These are phyloP conservation scores for Datnioides undecimradiatus DNA, from an alignment of 2,113 vertebrate genomes.

Conservation along the genomic window DNA sequence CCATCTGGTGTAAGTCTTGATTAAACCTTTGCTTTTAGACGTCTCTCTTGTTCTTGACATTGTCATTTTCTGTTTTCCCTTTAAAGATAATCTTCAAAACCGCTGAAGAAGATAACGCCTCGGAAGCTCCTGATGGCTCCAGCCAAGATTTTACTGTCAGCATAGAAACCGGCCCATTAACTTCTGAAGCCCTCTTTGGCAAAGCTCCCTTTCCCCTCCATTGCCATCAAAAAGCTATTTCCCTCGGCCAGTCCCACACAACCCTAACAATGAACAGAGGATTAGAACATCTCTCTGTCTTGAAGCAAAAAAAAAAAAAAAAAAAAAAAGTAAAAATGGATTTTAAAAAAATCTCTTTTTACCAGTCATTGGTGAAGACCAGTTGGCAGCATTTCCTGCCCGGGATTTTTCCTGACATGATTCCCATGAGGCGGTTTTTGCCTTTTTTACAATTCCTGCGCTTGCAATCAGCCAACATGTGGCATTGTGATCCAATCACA, in stretches of 20 bases:
- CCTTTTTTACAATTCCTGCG: slow-evolving; percentile 75
- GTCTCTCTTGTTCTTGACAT: slow-evolving; percentile 75
- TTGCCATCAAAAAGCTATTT: slow-evolving; percentile 83
- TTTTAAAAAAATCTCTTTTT: slow-evolving; percentile 62
- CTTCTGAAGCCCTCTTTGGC: slow-evolving; percentile 80
- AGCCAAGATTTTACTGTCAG: slow-evolving; percentile 81
- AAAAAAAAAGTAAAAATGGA: slow-evolving; percentile 53
- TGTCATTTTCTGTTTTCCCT: slow-evolving; percentile 73
- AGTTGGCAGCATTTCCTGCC: slow-evolving; percentile 78
- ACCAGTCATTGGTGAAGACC: slow-evolving; percentile 74
- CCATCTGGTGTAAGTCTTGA: slow-evolving; percentile 75
- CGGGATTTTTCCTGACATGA: slow-evolving; percentile 78
- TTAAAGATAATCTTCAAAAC: slow-evolving; percentile 81
- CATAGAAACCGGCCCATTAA: slow-evolving; percentile 81
- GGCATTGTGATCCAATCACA: slow-evolving; percentile 80
- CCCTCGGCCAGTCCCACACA: slow-evolving; percentile 78
- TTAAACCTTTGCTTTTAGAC: slow-evolving; percentile 80
- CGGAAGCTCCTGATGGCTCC: slow-evolving; percentile 68
- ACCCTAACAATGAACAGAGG: slow-evolving; percentile 80
- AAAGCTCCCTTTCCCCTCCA: slow-evolving; percentile 77
- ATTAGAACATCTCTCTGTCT: slow-evolving; percentile 82
- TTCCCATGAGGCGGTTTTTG: slow-evolving; percentile 76
- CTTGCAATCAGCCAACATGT: slow-evolving; percentile 80
- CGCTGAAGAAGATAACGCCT: slow-evolving; percentile 77
- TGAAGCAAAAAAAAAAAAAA: slow-evolving; percentile 59